These are phyloP conservation scores for Orthosia gracilis DNA, from an alignment of 2,888 invertebrate genomes.

Conservation along the genomic window DNA sequence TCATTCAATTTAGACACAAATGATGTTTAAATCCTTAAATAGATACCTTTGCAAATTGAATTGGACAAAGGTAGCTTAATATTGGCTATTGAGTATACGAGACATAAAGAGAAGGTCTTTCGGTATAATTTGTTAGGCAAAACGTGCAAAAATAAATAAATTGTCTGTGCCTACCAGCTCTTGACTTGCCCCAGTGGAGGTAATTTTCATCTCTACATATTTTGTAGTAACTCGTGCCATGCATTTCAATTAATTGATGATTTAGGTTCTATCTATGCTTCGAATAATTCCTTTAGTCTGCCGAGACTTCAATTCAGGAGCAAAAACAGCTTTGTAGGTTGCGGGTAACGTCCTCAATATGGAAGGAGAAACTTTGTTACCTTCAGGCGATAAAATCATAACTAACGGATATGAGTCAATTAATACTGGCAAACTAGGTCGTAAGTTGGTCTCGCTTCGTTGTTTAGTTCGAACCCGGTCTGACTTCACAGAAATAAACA, in stretches of 20 bases:
- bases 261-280: constrained; percentile 22
- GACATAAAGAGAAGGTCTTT: constrained; percentile 17
- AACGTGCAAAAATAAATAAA: constrained; percentile 26
- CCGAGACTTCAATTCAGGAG: constrained; percentile 4
- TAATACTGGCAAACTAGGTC: not conserved
- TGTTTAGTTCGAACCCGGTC: not conserved
- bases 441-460: not conserved
- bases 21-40: constrained; percentile 5
- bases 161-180: constrained; percentile 11
- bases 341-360: not conserved
- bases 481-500: not conserved
- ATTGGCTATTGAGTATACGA: constrained; percentile 12
- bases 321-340: not conserved
- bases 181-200: not conserved
- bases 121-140: constrained; percentile 27
- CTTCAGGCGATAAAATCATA: not conserved
- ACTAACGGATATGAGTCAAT: not conserved
- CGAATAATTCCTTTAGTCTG: constrained; percentile 11
- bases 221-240: constrained; percentile 35
- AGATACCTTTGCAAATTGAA: constrained; percentile 30
- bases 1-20: constrained; percentile 4
- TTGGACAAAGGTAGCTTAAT: constrained; percentile 23
- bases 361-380: not conserved
- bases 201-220: constrained; percentile 41
- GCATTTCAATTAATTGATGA: constrained; percentile 55